Conservation (phyloP, 1,140 invertebrate genomes). For the Rhyzopertha dominica region DNA sequence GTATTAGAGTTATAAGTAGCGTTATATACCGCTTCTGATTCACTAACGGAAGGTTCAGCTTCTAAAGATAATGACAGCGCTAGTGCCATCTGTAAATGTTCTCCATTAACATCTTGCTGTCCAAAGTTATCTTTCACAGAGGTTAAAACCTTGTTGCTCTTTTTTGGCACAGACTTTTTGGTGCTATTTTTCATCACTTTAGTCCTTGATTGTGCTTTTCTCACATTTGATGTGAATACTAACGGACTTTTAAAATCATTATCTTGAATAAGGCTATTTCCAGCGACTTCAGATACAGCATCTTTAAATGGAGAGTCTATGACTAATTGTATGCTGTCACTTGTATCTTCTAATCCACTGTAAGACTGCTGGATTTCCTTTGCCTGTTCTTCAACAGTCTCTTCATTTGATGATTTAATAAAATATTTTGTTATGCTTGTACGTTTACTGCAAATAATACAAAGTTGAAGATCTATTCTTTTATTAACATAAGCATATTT, state of each 20-base stretch:
- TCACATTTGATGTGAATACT: conserved; percentile 1
- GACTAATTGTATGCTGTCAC: no score
- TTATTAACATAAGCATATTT: conserved; percentile 11
- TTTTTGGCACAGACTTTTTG: conserved; percentile 19
- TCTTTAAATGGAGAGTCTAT: conserved; percentile 27
- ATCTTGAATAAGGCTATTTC: conserved; percentile 12
- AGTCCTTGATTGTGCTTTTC: conserved; percentile 1
- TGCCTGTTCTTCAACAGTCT: conserved; percentile 1
- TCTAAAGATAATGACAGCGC: conserved; percentile 50
- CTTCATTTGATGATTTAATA: conserved; percentile 10
- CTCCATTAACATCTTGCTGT: conserved; percentile 47
- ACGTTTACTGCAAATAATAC: conserved; percentile 9
- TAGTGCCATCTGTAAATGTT: conserved; percentile 53
- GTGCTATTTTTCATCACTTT: conserved; percentile 18
- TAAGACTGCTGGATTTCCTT: background rate
- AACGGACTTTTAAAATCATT: background rate
- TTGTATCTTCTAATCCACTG: conserved; percentile 3
- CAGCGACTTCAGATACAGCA: conserved; percentile 17
- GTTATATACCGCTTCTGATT: no score
- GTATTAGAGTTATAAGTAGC: no score
- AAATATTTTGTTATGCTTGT: conserved; percentile 26
- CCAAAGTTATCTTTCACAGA: conserved; percentile 27
- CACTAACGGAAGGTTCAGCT: no score
- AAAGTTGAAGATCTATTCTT: conserved; percentile 10
- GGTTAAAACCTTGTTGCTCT: conserved; percentile 18